Evolutionary conservation across 2,113 vertebrate genomes (phyloP).

Genomic region (Delphinapterus leucas): DNA sequence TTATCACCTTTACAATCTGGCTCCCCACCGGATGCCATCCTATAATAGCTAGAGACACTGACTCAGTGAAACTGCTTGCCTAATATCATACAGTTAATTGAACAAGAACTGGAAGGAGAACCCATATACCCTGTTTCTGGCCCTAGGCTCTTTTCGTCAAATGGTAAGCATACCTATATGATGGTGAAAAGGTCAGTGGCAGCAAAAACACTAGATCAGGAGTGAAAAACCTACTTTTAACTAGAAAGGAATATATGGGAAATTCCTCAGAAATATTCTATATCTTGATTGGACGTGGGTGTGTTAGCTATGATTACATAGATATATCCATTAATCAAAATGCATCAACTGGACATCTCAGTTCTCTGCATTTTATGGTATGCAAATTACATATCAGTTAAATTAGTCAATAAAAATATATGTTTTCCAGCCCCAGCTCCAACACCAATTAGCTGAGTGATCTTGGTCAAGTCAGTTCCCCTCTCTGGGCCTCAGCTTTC

Average conservation of each 20-base stretch:
- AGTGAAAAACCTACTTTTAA: neutral
- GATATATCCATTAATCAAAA: neutral
- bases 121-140: neutral
- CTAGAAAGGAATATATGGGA: neutral
- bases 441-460: neutral
- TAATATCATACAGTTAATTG: neutral
- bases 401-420: conserved; percentile 17
- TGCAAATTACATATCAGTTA: conserved; percentile 5
- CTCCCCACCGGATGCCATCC: neutral
- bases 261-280: neutral
- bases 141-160: neutral
- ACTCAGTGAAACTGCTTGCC: neutral
- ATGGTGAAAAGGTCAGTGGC: neutral
- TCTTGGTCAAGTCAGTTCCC: neutral
- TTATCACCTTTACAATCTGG: neutral
- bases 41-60: neutral
- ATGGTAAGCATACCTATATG: neutral
- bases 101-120: neutral
- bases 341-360: neutral
- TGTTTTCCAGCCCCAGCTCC: neutral
- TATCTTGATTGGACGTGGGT: neutral
- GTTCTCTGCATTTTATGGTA: neutral
- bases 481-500: neutral
- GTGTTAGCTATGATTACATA: neutral
- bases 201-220: neutral